phyloP scores from a whole-genome alignment of 2,888 invertebrate species.

The Elegia similella region DNA sequence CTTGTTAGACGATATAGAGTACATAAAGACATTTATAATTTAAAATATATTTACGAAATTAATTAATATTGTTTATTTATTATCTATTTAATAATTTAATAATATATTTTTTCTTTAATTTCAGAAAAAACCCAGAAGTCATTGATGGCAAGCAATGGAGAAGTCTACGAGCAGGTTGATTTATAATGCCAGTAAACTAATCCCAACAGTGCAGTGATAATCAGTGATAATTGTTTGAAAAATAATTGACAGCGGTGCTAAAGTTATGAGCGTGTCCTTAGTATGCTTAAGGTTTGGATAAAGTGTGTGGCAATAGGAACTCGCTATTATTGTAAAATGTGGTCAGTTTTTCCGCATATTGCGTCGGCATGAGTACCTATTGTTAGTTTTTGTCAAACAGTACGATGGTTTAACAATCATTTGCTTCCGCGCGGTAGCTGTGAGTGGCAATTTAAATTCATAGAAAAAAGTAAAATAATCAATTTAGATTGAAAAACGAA shows the following conservation, averaged over 20 bases:
- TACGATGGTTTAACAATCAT: too few species aligned
- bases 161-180: not conserved
- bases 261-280: not conserved
- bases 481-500: too few species aligned
- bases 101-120: too few species aligned
- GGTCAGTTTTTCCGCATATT: not conserved
- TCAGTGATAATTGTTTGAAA: not conserved
- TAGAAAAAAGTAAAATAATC: too few species aligned
- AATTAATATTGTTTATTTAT: too few species aligned
- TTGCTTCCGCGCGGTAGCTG: too few species aligned
- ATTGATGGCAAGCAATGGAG: not conserved
- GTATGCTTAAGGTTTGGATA: not conserved
- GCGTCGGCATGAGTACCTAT: not conserved
- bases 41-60: too few species aligned
- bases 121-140: not conserved
- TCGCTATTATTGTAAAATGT: not conserved
- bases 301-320: not conserved
- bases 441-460: too few species aligned
- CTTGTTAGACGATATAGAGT: too few species aligned
- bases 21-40: too few species aligned
- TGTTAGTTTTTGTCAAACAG: too few species aligned
- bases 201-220: not conserved
- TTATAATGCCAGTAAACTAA: not conserved
- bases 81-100: too few species aligned
- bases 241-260: constrained; percentile 9